A percentile compares a stretch with the other conserved stretches of the same genome.
Evolutionary conservation across 1,140 invertebrate species (phyloP).

Genomic region (Drosophila nikananu): DNA sequence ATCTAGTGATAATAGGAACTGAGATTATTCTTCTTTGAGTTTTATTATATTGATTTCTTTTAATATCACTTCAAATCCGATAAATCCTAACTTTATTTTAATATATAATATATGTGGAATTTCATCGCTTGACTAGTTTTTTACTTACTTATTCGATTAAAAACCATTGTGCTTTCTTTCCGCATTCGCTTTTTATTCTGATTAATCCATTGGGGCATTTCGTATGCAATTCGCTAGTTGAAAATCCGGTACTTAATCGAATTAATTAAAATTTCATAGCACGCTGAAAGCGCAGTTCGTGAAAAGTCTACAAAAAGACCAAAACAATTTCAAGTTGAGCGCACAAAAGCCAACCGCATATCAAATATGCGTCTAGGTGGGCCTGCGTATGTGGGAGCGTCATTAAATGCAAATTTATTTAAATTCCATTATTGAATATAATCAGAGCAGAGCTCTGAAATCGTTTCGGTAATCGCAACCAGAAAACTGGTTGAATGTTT

Average conservation of each 20-base stretch:
- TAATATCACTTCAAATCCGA: neutral
- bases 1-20: no score
- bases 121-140: neutral
- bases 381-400: neutral
- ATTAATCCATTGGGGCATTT: constrained; percentile 52
- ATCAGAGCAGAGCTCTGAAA: constrained; percentile 30
- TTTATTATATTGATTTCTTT: neutral
- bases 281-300: constrained; percentile 45
- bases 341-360: constrained; percentile 65
- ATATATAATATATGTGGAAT: neutral
- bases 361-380: constrained; percentile 54
- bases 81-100: neutral
- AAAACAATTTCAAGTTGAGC: constrained; percentile 63
- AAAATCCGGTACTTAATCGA: constrained; percentile 69
- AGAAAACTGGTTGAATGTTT: constrained; percentile 49
- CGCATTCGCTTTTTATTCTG: constrained; percentile 16
- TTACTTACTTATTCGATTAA: constrained; percentile 8
- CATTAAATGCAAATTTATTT: constrained; percentile 69
- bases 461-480: constrained; percentile 46
- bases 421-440: constrained; percentile 65
- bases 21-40: neutral
- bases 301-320: constrained; percentile 44
- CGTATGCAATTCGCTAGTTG: constrained; percentile 35
- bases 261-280: constrained; percentile 76
- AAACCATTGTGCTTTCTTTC: constrained; percentile 25